Conservation (phyloP, 2,113 vertebrate genomes). For the Aegithalos caudatus region DNA sequence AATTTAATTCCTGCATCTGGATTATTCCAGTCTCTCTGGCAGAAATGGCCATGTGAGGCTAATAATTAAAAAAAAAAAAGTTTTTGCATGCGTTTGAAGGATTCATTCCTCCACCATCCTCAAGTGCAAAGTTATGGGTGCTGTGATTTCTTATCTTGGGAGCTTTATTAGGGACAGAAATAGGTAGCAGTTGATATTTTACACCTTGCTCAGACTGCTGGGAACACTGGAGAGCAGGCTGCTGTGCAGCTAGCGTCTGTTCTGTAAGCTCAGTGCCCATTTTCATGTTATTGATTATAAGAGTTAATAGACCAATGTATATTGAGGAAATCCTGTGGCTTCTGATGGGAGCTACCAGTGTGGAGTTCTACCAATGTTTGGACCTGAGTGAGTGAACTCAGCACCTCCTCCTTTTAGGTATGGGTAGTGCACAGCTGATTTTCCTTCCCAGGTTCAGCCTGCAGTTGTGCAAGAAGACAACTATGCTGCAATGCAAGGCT, state of each 20-base stretch:
- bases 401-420: background rate
- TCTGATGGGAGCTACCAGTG: background rate
- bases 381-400: background rate
- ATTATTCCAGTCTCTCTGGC: background rate
- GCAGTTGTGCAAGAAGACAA: background rate
- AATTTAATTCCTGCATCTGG: background rate
- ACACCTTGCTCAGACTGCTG: background rate
- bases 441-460: background rate
- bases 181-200: background rate
- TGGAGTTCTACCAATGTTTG: background rate
- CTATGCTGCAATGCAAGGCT: background rate
- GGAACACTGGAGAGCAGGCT: background rate
- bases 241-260: background rate
- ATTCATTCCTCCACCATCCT: background rate
- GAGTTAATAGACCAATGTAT: background rate
- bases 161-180: background rate
- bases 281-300: background rate
- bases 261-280: background rate
- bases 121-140: background rate
- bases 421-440: background rate
- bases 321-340: background rate
- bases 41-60: background rate
- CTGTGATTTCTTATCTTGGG: background rate
- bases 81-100: background rate
- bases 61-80: background rate